Conservation (phyloP, 2,113 vertebrate species). For the Pao palembangensis region DNA sequence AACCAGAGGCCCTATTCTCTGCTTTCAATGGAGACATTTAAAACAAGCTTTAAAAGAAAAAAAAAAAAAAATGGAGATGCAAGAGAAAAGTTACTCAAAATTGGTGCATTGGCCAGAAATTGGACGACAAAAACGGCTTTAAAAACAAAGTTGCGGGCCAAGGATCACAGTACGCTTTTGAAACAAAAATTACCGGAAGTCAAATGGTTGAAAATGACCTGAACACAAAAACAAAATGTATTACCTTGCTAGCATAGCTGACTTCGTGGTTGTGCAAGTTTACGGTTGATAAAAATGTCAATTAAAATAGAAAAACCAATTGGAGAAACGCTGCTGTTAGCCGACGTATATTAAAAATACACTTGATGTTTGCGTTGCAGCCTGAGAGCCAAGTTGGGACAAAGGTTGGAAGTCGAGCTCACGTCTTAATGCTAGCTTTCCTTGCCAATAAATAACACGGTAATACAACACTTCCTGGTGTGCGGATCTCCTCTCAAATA, state of each 20-base stretch:
- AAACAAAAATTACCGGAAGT: slow-evolving; percentile 12
- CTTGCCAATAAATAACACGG: slow-evolving; percentile 13
- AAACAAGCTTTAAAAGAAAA: slow-evolving; percentile 68
- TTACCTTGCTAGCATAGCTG: slow-evolving; percentile 25
- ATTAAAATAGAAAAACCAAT: slow-evolving; percentile 53
- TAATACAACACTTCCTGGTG: slow-evolving; percentile 16
- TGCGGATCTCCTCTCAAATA: slow-evolving; percentile 11
- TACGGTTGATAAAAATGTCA: slow-evolving; percentile 52
- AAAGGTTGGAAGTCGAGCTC: slow-evolving; percentile 29
- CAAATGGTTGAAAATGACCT: slow-evolving; percentile 6
- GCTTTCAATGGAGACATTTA: slow-evolving; percentile 62
- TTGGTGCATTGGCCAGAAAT: slow-evolving; percentile 26
- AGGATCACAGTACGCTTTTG: slow-evolving; percentile 29
- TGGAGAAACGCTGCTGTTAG: slow-evolving; percentile 2
- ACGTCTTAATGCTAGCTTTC: slow-evolving; percentile 3
- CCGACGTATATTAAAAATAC: slow-evolving; percentile 46
- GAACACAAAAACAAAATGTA: slow-evolving; percentile 7
- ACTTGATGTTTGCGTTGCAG: slow-evolving; percentile 38
- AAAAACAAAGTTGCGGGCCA: slow-evolving; percentile 61
- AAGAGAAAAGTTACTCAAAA: slow-evolving; percentile 28
- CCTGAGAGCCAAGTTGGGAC: slow-evolving; percentile 16
- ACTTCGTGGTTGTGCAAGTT: slow-evolving; percentile 20
- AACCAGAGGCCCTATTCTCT: slow-evolving; percentile 43
- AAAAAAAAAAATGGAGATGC: not conserved
- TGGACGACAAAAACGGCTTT: slow-evolving; percentile 31